Conservation (phyloP, 2,888 invertebrate species). For the Epistrophella euchroma region DNA sequence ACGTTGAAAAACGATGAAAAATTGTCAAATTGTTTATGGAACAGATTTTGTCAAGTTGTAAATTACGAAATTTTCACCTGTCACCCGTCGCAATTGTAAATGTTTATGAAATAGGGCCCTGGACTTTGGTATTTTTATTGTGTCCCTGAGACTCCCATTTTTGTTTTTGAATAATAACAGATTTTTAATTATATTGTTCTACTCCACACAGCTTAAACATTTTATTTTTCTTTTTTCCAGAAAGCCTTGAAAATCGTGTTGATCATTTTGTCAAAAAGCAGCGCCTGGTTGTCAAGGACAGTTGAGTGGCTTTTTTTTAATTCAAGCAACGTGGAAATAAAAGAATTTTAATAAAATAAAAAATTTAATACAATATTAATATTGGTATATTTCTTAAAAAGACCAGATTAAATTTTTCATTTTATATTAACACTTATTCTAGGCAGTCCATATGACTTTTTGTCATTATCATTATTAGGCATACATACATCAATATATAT, state of each 20-base stretch:
- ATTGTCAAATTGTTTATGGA: no score
- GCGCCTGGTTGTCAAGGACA: slow-evolving; percentile 81
- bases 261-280: slow-evolving; percentile 90
- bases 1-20: no score
- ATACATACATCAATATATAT: background rate
- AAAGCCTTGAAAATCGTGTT: slow-evolving; percentile 92
- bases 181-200: background rate
- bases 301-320: background rate
- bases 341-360: slow-evolving; percentile 8
- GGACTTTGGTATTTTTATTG: no score
- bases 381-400: slow-evolving; percentile 7
- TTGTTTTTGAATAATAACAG: no score
- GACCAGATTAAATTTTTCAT: slow-evolving; percentile 6
- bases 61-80: no score
- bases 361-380: slow-evolving; percentile 11
- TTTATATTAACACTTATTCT: slow-evolving; percentile 41
- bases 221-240: slow-evolving; percentile 85
- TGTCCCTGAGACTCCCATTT: no score
- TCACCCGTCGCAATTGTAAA: no score
- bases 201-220: background rate
- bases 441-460: slow-evolving; percentile 60
- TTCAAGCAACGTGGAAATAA: background rate
- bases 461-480: background rate
- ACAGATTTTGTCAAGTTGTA: no score
- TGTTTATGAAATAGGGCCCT: no score